These are phyloP conservation scores for Apostichopus californicus DNA, from an alignment of 35 echinoderm and acorn worm genomes.

Conservation along the genomic window DNA sequence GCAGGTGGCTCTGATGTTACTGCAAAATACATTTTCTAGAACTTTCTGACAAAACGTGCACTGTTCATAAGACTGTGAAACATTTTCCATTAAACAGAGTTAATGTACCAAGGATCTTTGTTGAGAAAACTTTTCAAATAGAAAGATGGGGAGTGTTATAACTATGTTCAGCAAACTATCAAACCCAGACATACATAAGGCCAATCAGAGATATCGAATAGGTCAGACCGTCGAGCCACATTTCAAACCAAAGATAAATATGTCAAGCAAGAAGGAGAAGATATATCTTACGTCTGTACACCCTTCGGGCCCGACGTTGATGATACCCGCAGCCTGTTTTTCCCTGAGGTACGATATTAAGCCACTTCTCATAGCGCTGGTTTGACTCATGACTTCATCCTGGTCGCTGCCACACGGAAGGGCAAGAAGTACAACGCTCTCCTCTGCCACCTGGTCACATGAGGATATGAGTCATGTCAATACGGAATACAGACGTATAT, in stretches of 20 bases:
- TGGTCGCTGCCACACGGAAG: slow-evolving; percentile 97
- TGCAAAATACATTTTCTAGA: too few relatives aligned
- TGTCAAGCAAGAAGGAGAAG: background rate
- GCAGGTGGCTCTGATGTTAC: too few relatives aligned
- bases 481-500: too few relatives aligned
- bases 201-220: background rate
- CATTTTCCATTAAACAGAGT: too few relatives aligned
- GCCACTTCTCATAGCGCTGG: slow-evolving; percentile 69
- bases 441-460: slow-evolving; percentile 69
- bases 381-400: slow-evolving; percentile 83
- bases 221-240: too few relatives aligned
- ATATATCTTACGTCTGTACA: slow-evolving; percentile 73
- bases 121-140: too few relatives aligned
- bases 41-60: too few relatives aligned
- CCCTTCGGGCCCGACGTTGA: slow-evolving; percentile 88
- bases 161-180: too few relatives aligned
- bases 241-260: too few relatives aligned
- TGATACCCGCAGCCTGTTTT: slow-evolving; percentile 98
- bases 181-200: background rate
- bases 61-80: too few relatives aligned
- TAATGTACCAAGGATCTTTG: too few relatives aligned
- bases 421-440: slow-evolving; percentile 80
- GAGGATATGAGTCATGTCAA: background rate
- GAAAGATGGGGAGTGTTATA: too few relatives aligned
- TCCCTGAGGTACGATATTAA: slow-evolving; percentile 88